Conservation (phyloP, 2,888 invertebrate species). For the Nymphalis c-album region DNA sequence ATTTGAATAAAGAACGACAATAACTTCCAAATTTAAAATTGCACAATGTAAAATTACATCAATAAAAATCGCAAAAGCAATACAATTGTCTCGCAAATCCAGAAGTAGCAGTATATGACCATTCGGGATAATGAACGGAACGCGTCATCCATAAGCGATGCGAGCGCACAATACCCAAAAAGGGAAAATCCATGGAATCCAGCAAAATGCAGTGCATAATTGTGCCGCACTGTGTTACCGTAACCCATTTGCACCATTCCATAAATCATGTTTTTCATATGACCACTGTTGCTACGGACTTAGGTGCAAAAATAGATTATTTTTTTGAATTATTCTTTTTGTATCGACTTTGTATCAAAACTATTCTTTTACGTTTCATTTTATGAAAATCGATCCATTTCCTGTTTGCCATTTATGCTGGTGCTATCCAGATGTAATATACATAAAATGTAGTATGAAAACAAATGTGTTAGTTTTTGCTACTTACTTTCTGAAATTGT, state of each 20-base stretch:
- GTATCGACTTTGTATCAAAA: not conserved
- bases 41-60: not conserved
- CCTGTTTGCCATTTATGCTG: too few species aligned
- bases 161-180: constrained; percentile 28
- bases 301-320: constrained; percentile 25
- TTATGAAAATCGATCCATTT: too few species aligned
- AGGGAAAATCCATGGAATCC: constrained; percentile 26
- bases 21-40: not conserved
- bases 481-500: too few species aligned
- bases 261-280: constrained; percentile 64
- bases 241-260: constrained; percentile 77
- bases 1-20: not conserved
- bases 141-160: constrained; percentile 10
- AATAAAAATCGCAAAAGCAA: constrained; percentile 3
- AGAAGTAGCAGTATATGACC: constrained; percentile 14
- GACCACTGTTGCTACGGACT: constrained; percentile 45
- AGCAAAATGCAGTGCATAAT: constrained; percentile 55
- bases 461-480: too few species aligned
- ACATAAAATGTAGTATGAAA: too few species aligned
- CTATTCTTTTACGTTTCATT: too few species aligned
- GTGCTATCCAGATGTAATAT: too few species aligned
- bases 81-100: constrained; percentile 12
- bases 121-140: constrained; percentile 1
- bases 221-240: constrained; percentile 61
- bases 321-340: not conserved